A percentile compares a stretch with the other conserved stretches of the same genome.
phyloP scores from a whole-genome alignment of 1,140 invertebrate species.

The Monomorium pharaonis region DNA sequence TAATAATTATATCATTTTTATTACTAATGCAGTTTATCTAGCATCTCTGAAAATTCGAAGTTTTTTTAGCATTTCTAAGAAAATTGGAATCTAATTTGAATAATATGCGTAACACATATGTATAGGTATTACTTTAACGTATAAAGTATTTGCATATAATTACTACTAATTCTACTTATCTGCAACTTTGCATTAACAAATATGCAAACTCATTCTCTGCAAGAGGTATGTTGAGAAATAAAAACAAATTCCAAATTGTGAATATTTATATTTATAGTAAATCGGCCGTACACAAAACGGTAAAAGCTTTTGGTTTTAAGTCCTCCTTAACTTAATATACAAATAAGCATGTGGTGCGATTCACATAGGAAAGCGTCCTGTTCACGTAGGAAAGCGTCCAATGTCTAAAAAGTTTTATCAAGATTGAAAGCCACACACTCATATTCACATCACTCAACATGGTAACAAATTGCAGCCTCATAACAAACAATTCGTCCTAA shows the following conservation, averaged over 20 bases:
- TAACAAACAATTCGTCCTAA: constrained; percentile 70
- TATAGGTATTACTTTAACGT: too few relatives aligned
- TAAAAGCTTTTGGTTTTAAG: constrained; percentile 68
- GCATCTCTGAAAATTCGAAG: not conserved
- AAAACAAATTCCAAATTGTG: constrained; percentile 64
- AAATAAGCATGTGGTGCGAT: constrained; percentile 70
- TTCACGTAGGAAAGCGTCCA: constrained; percentile 66
- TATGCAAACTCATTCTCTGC: not conserved
- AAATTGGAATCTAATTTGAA: not conserved
- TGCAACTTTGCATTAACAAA: not conserved
- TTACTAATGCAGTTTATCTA: not conserved
- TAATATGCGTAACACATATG: not conserved
- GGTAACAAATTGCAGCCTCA: constrained; percentile 74
- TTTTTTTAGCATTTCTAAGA: too few relatives aligned
- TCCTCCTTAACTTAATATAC: constrained; percentile 67
- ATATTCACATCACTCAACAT: constrained; percentile 66
- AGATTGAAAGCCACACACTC: constrained; percentile 64
- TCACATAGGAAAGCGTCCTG: constrained; percentile 65
- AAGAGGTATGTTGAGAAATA: constrained; percentile 2
- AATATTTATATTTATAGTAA: constrained; percentile 74
- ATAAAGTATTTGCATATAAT: not conserved
- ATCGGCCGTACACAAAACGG: constrained; percentile 71
- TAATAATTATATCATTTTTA: too few relatives aligned
- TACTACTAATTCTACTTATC: not conserved
- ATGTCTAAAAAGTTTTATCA: constrained; percentile 64